These are phyloP conservation scores for Acronicta alni DNA, from an alignment of 2,888 invertebrate species.

Conservation along the genomic window DNA sequence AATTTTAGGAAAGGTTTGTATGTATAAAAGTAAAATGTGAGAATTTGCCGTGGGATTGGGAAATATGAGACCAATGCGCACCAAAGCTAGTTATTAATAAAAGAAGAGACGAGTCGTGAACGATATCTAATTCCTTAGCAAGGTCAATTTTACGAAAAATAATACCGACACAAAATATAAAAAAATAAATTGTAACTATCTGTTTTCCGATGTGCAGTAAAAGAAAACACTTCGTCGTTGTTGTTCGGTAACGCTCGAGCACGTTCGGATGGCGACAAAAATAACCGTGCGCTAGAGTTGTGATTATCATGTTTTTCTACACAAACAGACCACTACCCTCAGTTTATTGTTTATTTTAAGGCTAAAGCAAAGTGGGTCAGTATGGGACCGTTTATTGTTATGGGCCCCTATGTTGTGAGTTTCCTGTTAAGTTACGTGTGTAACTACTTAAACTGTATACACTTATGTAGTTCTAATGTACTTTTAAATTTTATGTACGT, in stretches of 20 bases:
- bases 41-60: too few relatives aligned
- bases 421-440: constrained; percentile 31
- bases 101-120: too few relatives aligned
- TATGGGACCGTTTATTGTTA: constrained; percentile 44
- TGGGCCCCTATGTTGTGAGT: constrained; percentile 23
- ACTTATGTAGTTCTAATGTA: constrained; percentile 12
- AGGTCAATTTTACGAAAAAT: too few relatives aligned
- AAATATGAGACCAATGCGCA: too few relatives aligned
- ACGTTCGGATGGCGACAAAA: constrained; percentile 3
- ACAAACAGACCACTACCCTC: background rate
- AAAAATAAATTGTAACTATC: too few relatives aligned
- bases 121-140: too few relatives aligned
- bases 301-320: constrained; percentile 11
- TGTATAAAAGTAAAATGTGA: too few relatives aligned
- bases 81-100: too few relatives aligned
- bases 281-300: constrained; percentile 29
- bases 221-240: background rate
- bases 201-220: background rate
- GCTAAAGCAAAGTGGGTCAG: constrained; percentile 41
- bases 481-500: constrained; percentile 12
- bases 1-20: too few relatives aligned
- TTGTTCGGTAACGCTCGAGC: constrained; percentile 12
- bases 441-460: constrained; percentile 30
- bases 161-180: too few relatives aligned
- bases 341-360: constrained; percentile 36